A percentile compares a stretch with the other conserved stretches of the same genome.
phyloP scores from a whole-genome alignment of 1,140 invertebrate genomes.

The Rhopalosiphum padi region DNA sequence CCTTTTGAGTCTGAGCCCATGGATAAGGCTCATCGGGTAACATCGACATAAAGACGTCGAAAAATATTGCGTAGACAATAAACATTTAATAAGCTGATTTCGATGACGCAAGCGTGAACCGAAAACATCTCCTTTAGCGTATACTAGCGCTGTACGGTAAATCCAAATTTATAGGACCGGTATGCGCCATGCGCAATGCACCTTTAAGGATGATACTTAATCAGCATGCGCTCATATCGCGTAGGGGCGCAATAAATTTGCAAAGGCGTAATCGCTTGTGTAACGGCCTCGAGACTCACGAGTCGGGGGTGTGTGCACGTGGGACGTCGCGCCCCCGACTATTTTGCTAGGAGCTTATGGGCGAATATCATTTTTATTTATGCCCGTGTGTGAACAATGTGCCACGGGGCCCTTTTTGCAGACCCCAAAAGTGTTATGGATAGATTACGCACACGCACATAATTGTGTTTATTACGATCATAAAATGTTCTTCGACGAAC shows the following conservation, averaged over 20 bases:
- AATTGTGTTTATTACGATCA: neutral
- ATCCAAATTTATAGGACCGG: neutral
- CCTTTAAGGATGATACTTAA: constrained; percentile 4
- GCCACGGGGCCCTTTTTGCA: neutral
- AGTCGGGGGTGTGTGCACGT: neutral
- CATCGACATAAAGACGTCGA: neutral
- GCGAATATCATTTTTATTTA: constrained; percentile 16
- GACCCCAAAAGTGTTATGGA: neutral
- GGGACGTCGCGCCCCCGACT: neutral
- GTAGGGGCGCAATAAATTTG: neutral
- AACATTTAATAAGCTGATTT: neutral
- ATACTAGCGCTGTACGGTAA: neutral
- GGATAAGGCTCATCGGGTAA: too few species aligned
- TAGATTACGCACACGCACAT: neutral
- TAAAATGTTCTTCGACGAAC: neutral
- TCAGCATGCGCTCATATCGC: neutral
- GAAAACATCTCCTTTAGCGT: neutral
- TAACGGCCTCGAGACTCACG: neutral
- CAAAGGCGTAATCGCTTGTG: neutral
- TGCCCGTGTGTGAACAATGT: neutral
- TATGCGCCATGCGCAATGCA: neutral
- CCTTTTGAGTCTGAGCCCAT: too few species aligned
- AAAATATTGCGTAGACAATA: neutral
- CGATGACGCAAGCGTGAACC: neutral
- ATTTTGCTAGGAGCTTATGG: neutral